Evolutionary conservation across 1,140 invertebrate genomes (phyloP), one percentile per base, ranked within the genome.

Genomic region (Thaumetopoea pityocampa): DNA sequence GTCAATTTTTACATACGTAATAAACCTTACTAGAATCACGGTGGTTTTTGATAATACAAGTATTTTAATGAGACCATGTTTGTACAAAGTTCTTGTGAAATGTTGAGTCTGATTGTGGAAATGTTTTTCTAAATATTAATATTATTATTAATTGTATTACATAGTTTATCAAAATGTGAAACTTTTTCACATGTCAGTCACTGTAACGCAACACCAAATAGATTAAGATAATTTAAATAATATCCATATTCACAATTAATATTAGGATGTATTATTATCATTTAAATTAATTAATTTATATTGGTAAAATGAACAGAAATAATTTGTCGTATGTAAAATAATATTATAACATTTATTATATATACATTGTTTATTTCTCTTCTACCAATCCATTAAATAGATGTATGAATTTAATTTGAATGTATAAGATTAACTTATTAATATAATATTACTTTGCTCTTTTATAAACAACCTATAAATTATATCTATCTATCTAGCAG

Each of bases 151-250:
- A 54, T 57, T 54, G 48, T 70, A 70, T 66, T 56, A 60, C 45
- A 68, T 58, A 67, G 51, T 67, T 62, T 68, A 68, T 66, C 41
- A 28, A 41, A 43, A 24, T 59, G 60, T 69, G 58, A 48, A 47
- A 53, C 47, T 12, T 28, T 36, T 46, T 69, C 58, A 59, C 54
- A 57, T 41, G 42, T 33, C 40, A 66, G 45, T 62, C 63, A 79
- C 74, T 79, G 73, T 82, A 79, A 78, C 57, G 51, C 66, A 77
- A 79, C 67, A 82, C 74, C 73, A 79, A 82, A 67, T 79, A 72
- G 66, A 24, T 41, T 74, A 76, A 71, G 65, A 53, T 50, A 23
- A 42, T 63, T 59, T 47, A 51, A 60, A 52, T 51, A 41, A 24
- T 41, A 23, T 19, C 28, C 40, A 44, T 63, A 56, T 34, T 68